Conservation (phyloP, 2,113 vertebrate species). For the Mirounga angustirostris region DNA sequence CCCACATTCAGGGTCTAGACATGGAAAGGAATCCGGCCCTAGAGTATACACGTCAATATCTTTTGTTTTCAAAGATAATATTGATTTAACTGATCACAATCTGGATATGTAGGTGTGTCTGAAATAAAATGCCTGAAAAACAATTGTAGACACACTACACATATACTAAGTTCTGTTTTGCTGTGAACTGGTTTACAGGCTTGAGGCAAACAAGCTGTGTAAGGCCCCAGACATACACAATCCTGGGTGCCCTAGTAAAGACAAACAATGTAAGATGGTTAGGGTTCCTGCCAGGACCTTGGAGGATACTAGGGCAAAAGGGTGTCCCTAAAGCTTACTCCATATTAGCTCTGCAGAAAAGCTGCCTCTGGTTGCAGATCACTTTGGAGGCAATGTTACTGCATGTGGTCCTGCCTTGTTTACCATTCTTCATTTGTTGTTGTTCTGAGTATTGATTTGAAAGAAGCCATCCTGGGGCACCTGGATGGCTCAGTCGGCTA, state of each 20-base stretch:
- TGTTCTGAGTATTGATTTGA: slow-evolving; percentile 23
- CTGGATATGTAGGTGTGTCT: slow-evolving; percentile 26
- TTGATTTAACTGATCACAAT: slow-evolving; percentile 28
- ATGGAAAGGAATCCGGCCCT: not conserved
- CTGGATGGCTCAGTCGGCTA: not conserved
- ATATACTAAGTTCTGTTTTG: not conserved
- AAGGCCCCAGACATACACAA: not conserved
- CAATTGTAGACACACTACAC: not conserved
- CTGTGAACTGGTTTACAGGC: not conserved
- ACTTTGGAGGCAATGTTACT: not conserved
- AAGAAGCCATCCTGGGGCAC: not conserved
- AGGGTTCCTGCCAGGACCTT: not conserved
- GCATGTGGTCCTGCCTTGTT: not conserved
- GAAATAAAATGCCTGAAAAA: slow-evolving; percentile 29
- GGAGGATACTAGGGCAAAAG: not conserved
- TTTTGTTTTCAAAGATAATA: slow-evolving; percentile 48
- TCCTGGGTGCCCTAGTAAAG: not conserved
- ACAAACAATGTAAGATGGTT: not conserved
- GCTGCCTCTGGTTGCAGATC: not conserved
- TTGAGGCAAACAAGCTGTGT: slow-evolving; percentile 18
- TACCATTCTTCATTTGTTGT: not conserved
- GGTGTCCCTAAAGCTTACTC: not conserved
- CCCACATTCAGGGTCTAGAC: not conserved
- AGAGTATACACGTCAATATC: not conserved
- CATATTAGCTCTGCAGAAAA: slow-evolving; percentile 4